Evolutionary conservation across 2,888 invertebrate genomes (phyloP), one percentile per base, ranked within the genome.

Genomic region (Pomacea canaliculata): DNA sequence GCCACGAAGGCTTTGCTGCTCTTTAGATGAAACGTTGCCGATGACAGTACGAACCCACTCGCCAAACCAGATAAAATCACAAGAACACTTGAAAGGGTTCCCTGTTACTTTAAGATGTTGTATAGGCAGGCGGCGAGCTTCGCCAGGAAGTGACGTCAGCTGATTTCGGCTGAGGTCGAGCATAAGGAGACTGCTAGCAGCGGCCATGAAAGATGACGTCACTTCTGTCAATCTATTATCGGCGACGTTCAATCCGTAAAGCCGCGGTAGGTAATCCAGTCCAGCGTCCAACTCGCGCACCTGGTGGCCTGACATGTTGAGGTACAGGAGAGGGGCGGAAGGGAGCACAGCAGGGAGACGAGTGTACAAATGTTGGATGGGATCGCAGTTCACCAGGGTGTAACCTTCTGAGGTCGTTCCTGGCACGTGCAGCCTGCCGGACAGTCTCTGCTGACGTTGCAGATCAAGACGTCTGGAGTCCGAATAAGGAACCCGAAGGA

Each of bases 351-450:
- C 13, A 19, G 68, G 68, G 10, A 68, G 68, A 12, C 37, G 68
- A 12, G 68, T 68, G 68, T 68, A 68, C 68, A 68, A 5, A 9
- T 19, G 68, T 37, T 12, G 27, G 23, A 3, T 27, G 27, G 68
- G 68, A 12, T 68, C 68, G 9, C 68, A 68, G 19, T 68, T 12
- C 27, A 68, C 68, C 68, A 48, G 68, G 1, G 37, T 46, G 19
- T 68, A 68, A 9, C 37, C 37, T 19, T 46, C 2, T 19, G 37
- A 12, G 68, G 68, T 46, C 68, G 4, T 23, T 68, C 68, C 19
- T 68, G 68, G 68, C 68, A 68, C 37, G 68, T 68, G 68, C 68
- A 68, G 37, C 68, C 68, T 19, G 3, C 48, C 4, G 68, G 68
- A 68, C 68, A 68, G 37, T 37, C 68, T 12, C 27, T 7, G 48